A percentile compares a stretch with the other conserved stretches of the same genome.
These are phyloP conservation scores for Mobula birostris DNA, from an alignment of 2,113 vertebrate genomes.

Conservation along the genomic window DNA sequence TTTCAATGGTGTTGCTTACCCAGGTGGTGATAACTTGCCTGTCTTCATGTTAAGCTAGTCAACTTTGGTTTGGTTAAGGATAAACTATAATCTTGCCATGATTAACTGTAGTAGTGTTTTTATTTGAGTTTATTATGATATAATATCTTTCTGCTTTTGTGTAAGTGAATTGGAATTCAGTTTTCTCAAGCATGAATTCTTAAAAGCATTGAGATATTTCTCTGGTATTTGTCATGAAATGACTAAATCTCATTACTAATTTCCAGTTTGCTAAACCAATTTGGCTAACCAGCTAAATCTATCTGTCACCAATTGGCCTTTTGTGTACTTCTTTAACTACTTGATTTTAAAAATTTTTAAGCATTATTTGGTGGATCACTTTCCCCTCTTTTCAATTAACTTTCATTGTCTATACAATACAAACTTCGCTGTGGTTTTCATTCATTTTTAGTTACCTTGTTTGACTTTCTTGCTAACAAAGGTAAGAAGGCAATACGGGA, in stretches of 20 bases:
- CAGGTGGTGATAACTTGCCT: not conserved
- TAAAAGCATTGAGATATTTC: not conserved
- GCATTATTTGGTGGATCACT: not conserved
- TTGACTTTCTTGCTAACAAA: not conserved
- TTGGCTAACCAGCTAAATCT: not conserved
- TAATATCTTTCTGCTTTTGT: not conserved
- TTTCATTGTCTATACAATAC: not conserved
- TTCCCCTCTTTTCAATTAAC: not conserved
- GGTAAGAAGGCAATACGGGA: no score
- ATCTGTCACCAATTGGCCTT: not conserved
- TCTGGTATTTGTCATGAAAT: not conserved
- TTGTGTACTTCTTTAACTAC: not conserved
- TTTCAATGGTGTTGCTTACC: not conserved
- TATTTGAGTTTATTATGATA: not conserved
- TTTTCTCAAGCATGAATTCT: no score
- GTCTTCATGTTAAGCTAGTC: not conserved
- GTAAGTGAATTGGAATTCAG: no score
- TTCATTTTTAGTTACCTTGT: not conserved
- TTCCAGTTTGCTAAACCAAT: not conserved
- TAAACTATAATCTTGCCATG: not conserved
- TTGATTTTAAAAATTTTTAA: not conserved
- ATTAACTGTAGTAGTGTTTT: not conserved
- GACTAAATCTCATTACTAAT: not conserved
- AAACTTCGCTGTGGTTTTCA: not conserved
- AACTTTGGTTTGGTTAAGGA: not conserved